A percentile compares a stretch with the other conserved stretches of the same genome.
These are phyloP conservation scores for Bombus waltoni DNA, from an alignment of 1,140 invertebrate genomes.

Conservation along the genomic window DNA sequence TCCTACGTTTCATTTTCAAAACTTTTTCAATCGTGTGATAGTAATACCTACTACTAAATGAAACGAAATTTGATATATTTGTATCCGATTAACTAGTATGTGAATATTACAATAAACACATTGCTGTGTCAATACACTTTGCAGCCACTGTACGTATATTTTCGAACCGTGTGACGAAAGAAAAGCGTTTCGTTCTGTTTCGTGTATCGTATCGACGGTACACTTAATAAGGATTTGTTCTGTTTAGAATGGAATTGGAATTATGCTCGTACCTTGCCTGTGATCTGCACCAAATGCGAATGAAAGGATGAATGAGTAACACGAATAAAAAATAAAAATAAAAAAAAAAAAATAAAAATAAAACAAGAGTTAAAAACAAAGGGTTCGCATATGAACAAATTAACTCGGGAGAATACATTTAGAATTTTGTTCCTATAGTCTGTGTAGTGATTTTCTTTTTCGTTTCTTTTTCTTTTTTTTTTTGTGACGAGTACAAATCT, in stretches of 20 bases:
- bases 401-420: not conserved
- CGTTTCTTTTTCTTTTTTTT: not conserved
- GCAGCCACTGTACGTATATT: too few species aligned
- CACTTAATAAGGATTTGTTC: not conserved
- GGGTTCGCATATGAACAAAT: not conserved
- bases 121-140: too few species aligned
- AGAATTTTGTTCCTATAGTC: not conserved
- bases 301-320: not conserved
- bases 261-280: not conserved
- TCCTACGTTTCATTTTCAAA: too few species aligned
- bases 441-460: not conserved
- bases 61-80: too few species aligned
- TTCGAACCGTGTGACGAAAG: not conserved
- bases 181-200: not conserved
- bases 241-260: not conserved
- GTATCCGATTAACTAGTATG: too few species aligned
- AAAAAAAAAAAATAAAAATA: not conserved
- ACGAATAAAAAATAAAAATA: not conserved
- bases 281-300: not conserved
- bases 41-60: too few species aligned
- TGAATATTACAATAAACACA: too few species aligned
- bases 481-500: conserved; percentile 1
- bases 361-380: not conserved
- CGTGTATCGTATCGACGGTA: not conserved
- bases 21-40: too few species aligned